Base-by-base conservation (phyloP, 2,888 invertebrate species). In the Auanema freiburgensis region DNA sequence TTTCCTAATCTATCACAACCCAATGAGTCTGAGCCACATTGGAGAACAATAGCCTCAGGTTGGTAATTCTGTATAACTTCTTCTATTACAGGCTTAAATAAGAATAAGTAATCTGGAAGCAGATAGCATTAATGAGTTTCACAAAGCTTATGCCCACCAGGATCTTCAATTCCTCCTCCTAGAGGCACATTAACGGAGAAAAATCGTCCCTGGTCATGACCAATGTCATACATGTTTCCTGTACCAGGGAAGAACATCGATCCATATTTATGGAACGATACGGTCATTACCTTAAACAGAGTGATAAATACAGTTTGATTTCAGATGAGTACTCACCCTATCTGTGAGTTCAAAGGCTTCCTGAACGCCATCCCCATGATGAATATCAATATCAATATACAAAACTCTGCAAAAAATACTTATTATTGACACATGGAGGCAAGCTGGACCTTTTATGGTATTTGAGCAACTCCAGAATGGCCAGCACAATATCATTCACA, bases 331-430 rank as follows among this genome's bases (percentile, higher is more conserved):
- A 33, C 56, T 51, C n/a, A 72, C 83, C 24, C 83, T 64, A 58
- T 83, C 83, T n/a, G 81, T 79, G 51, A 79, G 67, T 60, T 83
- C 75, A 66, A 83, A 83, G 1, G 83, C 83, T 55, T 83, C 83
- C 59, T 83, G 79, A 1, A 83, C 82, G n/a, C 82, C 82, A 62
- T 82, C 82, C 11, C 82, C 92, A 63, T 98, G 98, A 85, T 98
- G 98, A 0, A 98, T 97, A 82, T 98, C 98, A 65, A 98, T 98
- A 83, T 98, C 98, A 68, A 99, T 93, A 84, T 98, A 98, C 2
- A 98, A 86, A 0, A 98, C 97, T 64, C 80, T 77, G 43, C 41
- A 67, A 63, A 67, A 42, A 23, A 49, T 33, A 59, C 6, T 24
- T 49, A 6, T 50, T 18, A 57, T 3, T 14, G 16, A 33, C 11